These are phyloP conservation scores for Hyaena hyaena DNA, from an alignment of 2,113 vertebrate genomes.

Conservation along the genomic window DNA sequence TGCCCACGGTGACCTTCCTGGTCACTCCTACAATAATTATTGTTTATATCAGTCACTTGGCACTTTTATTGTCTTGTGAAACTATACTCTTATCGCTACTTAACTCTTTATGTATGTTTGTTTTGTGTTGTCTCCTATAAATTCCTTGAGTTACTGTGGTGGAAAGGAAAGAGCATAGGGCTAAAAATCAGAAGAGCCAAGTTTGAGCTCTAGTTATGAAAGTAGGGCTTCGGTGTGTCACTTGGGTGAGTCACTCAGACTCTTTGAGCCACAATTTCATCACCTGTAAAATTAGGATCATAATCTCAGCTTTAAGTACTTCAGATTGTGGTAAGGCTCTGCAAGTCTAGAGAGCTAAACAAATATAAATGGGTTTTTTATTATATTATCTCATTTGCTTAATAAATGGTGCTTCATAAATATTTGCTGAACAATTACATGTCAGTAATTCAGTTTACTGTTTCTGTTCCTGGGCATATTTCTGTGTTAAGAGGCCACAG, in stretches of 20 bases:
- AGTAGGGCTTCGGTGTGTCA: slow-evolving; percentile 30
- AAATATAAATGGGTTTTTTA: slow-evolving; percentile 52
- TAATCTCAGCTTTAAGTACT: slow-evolving; percentile 53
- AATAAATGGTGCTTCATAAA: slow-evolving; percentile 61
- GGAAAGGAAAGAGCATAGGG: slow-evolving; percentile 27
- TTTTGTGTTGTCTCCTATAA: slow-evolving; percentile 45
- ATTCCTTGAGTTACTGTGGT: slow-evolving; percentile 19
- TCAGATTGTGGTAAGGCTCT: slow-evolving; percentile 27
- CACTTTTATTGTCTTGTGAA: slow-evolving; percentile 49
- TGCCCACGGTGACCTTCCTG: background rate
- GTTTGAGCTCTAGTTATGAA: slow-evolving; percentile 21
- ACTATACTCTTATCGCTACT: slow-evolving; percentile 30
- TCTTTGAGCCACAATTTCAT: slow-evolving; percentile 54
- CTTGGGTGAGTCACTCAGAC: slow-evolving; percentile 30
- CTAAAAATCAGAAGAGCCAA: slow-evolving; percentile 33
- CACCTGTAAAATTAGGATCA: slow-evolving; percentile 56
- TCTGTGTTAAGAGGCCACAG: slow-evolving; percentile 27
- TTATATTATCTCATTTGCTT: slow-evolving; percentile 38
- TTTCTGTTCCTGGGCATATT: slow-evolving; percentile 40
- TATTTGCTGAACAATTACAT: slow-evolving; percentile 25
- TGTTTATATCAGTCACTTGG: background rate
- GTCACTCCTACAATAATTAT: background rate
- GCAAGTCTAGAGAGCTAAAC: slow-evolving; percentile 44
- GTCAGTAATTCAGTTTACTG: slow-evolving; percentile 19
- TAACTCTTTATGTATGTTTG: slow-evolving; percentile 34